Conservation (phyloP, 2,888 invertebrate genomes). For the Eupsilia transversa region DNA sequence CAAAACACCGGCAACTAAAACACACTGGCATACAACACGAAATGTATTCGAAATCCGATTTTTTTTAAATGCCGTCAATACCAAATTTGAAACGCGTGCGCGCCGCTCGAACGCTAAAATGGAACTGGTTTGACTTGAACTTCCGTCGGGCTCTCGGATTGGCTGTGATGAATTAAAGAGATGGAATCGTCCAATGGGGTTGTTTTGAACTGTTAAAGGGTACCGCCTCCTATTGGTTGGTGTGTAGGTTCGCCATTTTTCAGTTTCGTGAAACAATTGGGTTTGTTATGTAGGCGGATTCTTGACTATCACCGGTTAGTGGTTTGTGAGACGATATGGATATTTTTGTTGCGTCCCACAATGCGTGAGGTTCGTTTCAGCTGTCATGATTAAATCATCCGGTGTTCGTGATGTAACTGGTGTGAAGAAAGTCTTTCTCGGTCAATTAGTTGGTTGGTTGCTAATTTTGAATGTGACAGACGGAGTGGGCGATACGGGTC, state of each 20-base stretch:
- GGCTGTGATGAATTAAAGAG: constrained; percentile 77
- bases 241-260: constrained; percentile 87
- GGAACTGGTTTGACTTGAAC: constrained; percentile 88
- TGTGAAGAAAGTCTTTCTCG: constrained; percentile 67
- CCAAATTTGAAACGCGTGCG: constrained; percentile 80
- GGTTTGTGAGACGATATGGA: constrained; percentile 75
- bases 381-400: constrained; percentile 83
- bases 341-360: constrained; percentile 79
- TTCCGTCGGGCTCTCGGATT: constrained; percentile 82
- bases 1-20: constrained; percentile 65
- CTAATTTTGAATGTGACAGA: constrained; percentile 58
- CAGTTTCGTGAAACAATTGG: constrained; percentile 86
- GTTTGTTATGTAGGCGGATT: constrained; percentile 86
- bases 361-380: constrained; percentile 72
- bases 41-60: constrained; percentile 69
- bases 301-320: constrained; percentile 69
- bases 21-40: constrained; percentile 69
- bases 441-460: constrained; percentile 59
- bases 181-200: constrained; percentile 78
- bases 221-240: constrained; percentile 87
- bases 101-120: constrained; percentile 81
- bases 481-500: constrained; percentile 61
- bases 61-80: constrained; percentile 71
- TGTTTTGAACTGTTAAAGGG: constrained; percentile 71
- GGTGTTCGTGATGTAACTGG: constrained; percentile 68